Base-by-base conservation (phyloP, 2,888 invertebrate genomes). In the Lithophane socia region DNA sequence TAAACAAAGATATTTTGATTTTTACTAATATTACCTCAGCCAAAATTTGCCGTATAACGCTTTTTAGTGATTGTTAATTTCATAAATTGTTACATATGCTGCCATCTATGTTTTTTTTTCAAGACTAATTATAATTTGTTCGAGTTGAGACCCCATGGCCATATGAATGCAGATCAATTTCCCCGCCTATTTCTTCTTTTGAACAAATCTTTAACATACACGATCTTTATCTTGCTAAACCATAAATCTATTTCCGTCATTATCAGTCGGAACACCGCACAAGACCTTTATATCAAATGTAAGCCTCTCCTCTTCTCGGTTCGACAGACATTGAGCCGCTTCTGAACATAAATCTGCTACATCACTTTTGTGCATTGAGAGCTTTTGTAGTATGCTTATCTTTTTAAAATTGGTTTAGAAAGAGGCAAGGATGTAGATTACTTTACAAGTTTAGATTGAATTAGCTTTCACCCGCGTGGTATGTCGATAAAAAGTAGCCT, bases 321-420 rank as follows among this genome's bases (percentile, higher is more conserved):
- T n/a, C 47, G 8, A 47, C 54, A 47, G 44, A 63, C 29, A 75
- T 54, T 75, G 75, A 76, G 54, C 75, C 37, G 47, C 18, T 47
- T 76, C 44, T 21, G 29, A 47, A 10, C 76, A n/a, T 54, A 63
- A 76, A 63, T 47, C 47, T 63, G n/a, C 54, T 47, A 37, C 9
- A 29, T 47, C 44, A 54, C n/a, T 75, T 54, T 29, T 47, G 44
- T 64, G 52, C 73, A 56, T n/a, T 18, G 16, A 9, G 10, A 58
- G 1, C 12, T 49, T 73, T 74, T 2, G 16, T 24, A 60, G 24
- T 18, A 21, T 12, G 8, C n/a, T 12, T 21, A 3, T 49, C 2
- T 12, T 67, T 72, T 29, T 7, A 7, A 29, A 65, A 71, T 64
- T 61, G 69, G 18, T 24, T 52, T 21, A 21, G 29, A 37, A 21